Evolutionary conservation across 2,797 vertebrate genomes (phyloP).

Genomic region (Esox masquinongy): DNA sequence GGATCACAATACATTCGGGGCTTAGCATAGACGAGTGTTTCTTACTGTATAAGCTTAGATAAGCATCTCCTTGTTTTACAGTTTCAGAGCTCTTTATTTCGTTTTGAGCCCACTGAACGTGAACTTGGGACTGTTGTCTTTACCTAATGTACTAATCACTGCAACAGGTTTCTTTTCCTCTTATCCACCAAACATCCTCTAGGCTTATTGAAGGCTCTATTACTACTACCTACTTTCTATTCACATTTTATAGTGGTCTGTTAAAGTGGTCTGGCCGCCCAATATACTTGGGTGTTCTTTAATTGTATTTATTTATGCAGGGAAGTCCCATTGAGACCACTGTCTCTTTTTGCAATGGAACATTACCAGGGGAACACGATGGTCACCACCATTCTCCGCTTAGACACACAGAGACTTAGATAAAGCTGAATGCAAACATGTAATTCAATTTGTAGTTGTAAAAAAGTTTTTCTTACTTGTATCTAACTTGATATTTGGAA

Average conservation of each 20-base stretch:
- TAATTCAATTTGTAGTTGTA: too few relatives aligned
- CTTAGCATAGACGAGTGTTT: background rate
- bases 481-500: too few relatives aligned
- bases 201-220: background rate
- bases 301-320: background rate
- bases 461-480: too few relatives aligned
- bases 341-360: background rate
- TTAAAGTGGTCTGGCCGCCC: background rate
- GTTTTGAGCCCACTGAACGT: background rate
- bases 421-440: too few relatives aligned
- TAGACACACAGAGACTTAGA: too few relatives aligned
- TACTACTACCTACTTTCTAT: background rate
- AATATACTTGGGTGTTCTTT: background rate
- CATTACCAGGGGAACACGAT: too few relatives aligned
- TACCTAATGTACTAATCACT: background rate
- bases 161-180: background rate
- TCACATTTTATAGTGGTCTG: background rate
- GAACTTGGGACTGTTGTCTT: background rate
- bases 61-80: background rate
- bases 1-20: too few relatives aligned
- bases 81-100: background rate
- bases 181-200: conserved; percentile 2
- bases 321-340: background rate
- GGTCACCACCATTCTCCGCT: too few relatives aligned
- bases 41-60: background rate